Percentiles rank a stretch among this genome's conserved stretches.
Evolutionary conservation across 2,797 vertebrate genomes (phyloP).

Genomic region (Acipenser ruthenus): DNA sequence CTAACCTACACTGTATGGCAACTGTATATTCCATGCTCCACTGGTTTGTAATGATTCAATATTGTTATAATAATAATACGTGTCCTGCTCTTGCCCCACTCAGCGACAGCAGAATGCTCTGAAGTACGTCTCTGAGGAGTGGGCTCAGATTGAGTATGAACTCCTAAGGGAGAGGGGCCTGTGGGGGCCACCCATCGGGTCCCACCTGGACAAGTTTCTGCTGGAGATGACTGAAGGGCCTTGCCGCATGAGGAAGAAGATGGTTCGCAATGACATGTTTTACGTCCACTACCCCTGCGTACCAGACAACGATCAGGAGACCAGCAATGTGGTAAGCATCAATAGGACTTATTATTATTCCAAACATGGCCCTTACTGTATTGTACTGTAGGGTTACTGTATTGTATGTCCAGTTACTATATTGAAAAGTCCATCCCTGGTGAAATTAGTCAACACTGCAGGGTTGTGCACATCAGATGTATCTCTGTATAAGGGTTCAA

Average conservation of each 20-base stretch:
- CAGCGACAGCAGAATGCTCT: slow-evolving; percentile 93
- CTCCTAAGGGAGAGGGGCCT: slow-evolving; percentile 84
- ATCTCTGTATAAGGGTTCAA: too few species aligned
- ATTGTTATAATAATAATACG: background rate
- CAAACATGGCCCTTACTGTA: background rate
- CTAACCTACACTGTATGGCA: background rate
- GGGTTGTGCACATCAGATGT: too few species aligned
- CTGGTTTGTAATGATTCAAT: slow-evolving; percentile 1
- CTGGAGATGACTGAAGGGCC: slow-evolving; percentile 98
- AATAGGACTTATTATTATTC: background rate
- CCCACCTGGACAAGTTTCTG: slow-evolving; percentile 92
- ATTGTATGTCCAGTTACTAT: too few species aligned
- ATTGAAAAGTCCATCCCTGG: too few species aligned
- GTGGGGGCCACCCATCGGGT: slow-evolving; percentile 95
- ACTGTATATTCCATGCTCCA: background rate
- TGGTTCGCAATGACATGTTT: slow-evolving; percentile 98
- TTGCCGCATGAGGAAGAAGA: slow-evolving; percentile 97
- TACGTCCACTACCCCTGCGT: slow-evolving; percentile 94
- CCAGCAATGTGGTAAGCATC: slow-evolving; percentile 67
- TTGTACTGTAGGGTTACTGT: too few species aligned
- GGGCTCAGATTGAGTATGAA: slow-evolving; percentile 89
- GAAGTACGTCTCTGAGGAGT: slow-evolving; percentile 93
- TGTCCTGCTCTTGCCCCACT: background rate
- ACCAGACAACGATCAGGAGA: slow-evolving; percentile 77
- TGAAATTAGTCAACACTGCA: too few species aligned